These are phyloP conservation scores for Agrypnus murinus DNA, from an alignment of 2,888 invertebrate genomes.

Conservation along the genomic window DNA sequence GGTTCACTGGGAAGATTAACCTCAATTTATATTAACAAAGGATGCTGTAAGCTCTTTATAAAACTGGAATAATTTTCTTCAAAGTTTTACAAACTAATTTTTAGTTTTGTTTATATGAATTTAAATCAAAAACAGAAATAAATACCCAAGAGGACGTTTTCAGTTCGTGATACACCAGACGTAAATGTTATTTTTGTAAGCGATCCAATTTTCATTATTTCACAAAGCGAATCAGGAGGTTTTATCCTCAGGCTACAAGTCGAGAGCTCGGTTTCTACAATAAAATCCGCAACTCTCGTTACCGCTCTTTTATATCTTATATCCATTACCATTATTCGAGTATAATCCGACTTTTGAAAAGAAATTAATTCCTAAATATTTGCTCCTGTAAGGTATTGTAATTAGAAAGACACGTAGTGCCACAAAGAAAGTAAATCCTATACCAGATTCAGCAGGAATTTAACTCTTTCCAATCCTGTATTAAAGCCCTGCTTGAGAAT, in stretches of 20 bases:
- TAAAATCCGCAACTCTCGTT: conserved; percentile 47
- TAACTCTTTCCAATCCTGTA: conserved; percentile 4
- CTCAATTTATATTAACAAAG: not conserved
- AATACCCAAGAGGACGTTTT: conserved; percentile 21
- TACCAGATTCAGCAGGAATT: not conserved
- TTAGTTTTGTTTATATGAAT: conserved; percentile 9
- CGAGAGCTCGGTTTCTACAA: conserved; percentile 46
- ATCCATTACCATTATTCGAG: conserved; percentile 49
- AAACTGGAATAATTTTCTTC: not conserved
- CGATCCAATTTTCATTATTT: conserved; percentile 49
- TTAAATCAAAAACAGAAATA: conserved; percentile 29
- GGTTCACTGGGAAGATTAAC: conserved; percentile 13
- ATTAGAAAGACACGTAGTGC: conserved; percentile 18
- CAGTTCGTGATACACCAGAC: conserved; percentile 30
- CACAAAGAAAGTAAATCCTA: conserved; percentile 5
- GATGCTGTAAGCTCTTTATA: conserved; percentile 15
- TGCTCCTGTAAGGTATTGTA: conserved; percentile 24
- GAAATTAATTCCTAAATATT: conserved; percentile 46
- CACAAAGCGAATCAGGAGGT: conserved; percentile 46
- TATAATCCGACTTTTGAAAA: conserved; percentile 45
- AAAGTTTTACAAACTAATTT: not conserved
- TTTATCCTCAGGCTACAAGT: conserved; percentile 46
- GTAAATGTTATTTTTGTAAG: conserved; percentile 46
- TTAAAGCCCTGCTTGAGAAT: not conserved
- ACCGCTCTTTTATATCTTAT: conserved; percentile 49